A percentile compares a stretch with the other conserved stretches of the same genome.
Conservation (phyloP, 2,888 invertebrate species). For the Melieria picta region DNA sequence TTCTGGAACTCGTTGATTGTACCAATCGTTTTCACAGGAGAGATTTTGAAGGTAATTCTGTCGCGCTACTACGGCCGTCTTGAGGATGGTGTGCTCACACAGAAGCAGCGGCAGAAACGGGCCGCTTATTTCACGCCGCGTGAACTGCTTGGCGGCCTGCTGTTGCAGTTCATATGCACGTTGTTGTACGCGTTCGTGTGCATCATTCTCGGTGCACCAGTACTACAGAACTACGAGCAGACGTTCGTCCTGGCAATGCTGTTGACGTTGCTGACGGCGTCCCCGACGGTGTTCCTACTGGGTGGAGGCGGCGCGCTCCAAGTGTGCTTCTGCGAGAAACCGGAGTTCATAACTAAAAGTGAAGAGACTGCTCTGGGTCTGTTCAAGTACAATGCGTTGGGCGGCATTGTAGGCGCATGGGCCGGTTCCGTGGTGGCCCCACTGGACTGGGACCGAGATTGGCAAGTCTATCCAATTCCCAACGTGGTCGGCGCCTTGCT, state of each 20-base stretch:
- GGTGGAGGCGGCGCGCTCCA: constrained; percentile 65
- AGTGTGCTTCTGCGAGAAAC: constrained; percentile 64
- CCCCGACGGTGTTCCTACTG: constrained; percentile 62
- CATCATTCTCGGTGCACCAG: constrained; percentile 65
- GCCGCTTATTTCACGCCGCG: constrained; percentile 55
- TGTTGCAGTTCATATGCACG: constrained; percentile 60
- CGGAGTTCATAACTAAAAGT: constrained; percentile 61
- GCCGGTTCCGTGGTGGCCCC: constrained; percentile 81
- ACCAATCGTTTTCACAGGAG: constrained; percentile 61
- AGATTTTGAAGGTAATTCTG: constrained; percentile 59
- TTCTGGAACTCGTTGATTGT: constrained; percentile 63
- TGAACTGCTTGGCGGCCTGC: constrained; percentile 57
- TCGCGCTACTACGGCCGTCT: constrained; percentile 58
- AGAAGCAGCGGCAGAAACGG: constrained; percentile 60
- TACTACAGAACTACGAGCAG: constrained; percentile 63
- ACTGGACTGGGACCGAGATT: constrained; percentile 86
- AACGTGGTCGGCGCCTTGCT: constrained; percentile 72
- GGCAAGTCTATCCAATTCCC: constrained; percentile 81
- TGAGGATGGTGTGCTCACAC: constrained; percentile 53
- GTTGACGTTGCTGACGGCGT: constrained; percentile 63
- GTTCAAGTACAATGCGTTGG: constrained; percentile 63
- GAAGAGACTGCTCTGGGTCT: constrained; percentile 63
- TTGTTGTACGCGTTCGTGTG: constrained; percentile 63
- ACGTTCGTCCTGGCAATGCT: constrained; percentile 63
- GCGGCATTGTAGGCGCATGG: constrained; percentile 78